Conservation (phyloP, 2,888 invertebrate genomes). For the Hedychridium roseum region DNA sequence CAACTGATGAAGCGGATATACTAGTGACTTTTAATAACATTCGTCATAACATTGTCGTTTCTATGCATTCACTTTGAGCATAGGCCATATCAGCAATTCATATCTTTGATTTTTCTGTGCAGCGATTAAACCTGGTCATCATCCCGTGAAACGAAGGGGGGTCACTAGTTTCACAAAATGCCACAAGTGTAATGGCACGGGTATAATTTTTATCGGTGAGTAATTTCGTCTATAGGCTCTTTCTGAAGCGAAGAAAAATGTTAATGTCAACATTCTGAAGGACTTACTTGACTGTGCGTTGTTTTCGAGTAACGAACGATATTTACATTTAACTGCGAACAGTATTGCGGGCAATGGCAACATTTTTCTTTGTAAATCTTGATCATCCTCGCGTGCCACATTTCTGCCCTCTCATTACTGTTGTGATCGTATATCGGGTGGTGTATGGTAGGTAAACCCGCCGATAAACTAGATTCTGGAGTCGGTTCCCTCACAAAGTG, state of each 20-base stretch:
- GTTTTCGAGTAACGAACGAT: conserved; percentile 21
- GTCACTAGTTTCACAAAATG: conserved; percentile 86
- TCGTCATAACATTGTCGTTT: too few species aligned
- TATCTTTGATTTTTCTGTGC: conserved; percentile 14
- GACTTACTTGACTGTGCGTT: too few species aligned
- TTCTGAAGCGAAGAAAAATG: conserved; percentile 38
- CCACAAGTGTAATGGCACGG: conserved; percentile 88
- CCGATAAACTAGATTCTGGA: conserved; percentile 61
- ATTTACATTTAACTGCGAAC: conserved; percentile 8
- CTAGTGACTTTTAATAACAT: too few species aligned
- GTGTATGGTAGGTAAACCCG: conserved; percentile 62
- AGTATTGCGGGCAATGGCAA: conserved; percentile 10
- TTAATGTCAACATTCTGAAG: conserved; percentile 21
- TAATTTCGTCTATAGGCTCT: conserved; percentile 22
- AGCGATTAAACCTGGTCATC: conserved; percentile 66
- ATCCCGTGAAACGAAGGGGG: conserved; percentile 85
- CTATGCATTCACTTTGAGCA: too few species aligned
- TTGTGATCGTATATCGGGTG: conserved; percentile 62
- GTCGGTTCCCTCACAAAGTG: conserved; percentile 62
- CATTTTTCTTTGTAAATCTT: conserved; percentile 31
- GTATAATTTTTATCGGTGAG: conserved; percentile 80
- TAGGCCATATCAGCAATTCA: not conserved
- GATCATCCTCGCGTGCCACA: conserved; percentile 38
- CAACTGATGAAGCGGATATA: too few species aligned
- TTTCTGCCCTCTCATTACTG: conserved; percentile 58